These are phyloP conservation scores for Drosophila borborema DNA, from an alignment of 2,888 invertebrate genomes.

Conservation along the genomic window DNA sequence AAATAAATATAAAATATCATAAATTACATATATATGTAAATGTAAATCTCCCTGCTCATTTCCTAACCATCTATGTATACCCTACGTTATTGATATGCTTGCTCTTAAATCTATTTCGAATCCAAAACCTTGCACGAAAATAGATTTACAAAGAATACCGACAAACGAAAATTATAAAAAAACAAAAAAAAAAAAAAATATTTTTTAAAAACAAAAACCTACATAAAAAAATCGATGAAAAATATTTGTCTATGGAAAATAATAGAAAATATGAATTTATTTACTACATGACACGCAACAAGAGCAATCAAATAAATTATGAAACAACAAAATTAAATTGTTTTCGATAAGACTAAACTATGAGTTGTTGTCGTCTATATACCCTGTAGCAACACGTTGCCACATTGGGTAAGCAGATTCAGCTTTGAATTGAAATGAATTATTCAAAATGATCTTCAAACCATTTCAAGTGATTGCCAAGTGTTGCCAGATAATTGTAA, in stretches of 20 bases:
- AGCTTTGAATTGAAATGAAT: not conserved
- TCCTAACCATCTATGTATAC: not conserved
- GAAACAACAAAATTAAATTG: slow-evolving; percentile 31
- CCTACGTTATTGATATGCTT: not conserved
- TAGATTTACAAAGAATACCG: slow-evolving; percentile 48
- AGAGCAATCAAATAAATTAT: slow-evolving; percentile 27
- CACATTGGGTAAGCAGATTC: not conserved
- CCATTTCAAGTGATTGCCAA: not conserved
- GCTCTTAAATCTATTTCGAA: slow-evolving; percentile 48
- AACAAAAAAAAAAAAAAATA: slow-evolving; percentile 7
- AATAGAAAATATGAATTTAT: slow-evolving; percentile 44
- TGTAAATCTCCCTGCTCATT: not conserved
- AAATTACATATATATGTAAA: too few relatives aligned
- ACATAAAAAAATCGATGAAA: not conserved
- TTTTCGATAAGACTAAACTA: slow-evolving; percentile 25
- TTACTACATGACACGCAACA: slow-evolving; percentile 37
- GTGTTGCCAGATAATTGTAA: not conserved
- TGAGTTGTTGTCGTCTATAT: not conserved
- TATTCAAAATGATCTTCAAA: too few relatives aligned
- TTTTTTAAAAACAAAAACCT: not conserved
- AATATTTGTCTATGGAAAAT: slow-evolving; percentile 21
- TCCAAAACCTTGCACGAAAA: slow-evolving; percentile 53
- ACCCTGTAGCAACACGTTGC: not conserved
- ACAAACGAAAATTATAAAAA: slow-evolving; percentile 30
- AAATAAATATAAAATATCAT: too few relatives aligned